phyloP scores from a whole-genome alignment of 2,113 vertebrate species.

The Centropristis striata region DNA sequence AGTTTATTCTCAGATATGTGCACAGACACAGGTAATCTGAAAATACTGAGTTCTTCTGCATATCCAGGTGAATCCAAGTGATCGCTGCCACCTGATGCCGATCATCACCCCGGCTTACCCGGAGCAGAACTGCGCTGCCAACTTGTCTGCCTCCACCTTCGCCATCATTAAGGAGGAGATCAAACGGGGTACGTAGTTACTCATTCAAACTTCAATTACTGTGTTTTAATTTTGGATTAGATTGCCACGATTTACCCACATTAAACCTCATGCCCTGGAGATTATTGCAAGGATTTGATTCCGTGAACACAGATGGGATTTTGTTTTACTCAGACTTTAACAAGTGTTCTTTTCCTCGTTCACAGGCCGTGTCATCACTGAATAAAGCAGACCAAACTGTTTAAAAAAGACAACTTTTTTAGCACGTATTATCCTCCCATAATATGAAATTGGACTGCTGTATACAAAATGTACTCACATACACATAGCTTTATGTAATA shows the following conservation, averaged over 20 bases:
- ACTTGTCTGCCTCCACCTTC: slow-evolving; percentile 92
- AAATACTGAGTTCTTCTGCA: neutral
- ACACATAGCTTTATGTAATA: too few species aligned
- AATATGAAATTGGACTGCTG: too few species aligned
- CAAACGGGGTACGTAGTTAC: slow-evolving; percentile 74
- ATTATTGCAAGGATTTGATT: neutral
- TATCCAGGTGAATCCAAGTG: slow-evolving; percentile 89
- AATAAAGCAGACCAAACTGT: slow-evolving; percentile 96
- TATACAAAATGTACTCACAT: too few species aligned
- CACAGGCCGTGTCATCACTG: slow-evolving; percentile 90
- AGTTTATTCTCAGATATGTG: neutral
- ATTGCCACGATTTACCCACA: neutral
- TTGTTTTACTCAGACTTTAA: neutral
- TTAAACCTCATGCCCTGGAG: neutral
- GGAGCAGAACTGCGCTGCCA: slow-evolving; percentile 95
- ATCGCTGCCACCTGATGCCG: slow-evolving; percentile 95
- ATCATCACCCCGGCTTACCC: slow-evolving; percentile 97
- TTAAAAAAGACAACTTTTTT: slow-evolving; percentile 96
- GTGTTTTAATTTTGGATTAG: neutral
- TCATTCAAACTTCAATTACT: neutral
- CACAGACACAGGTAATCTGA: neutral
- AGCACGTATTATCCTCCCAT: slow-evolving; percentile 90
- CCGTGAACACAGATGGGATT: neutral
- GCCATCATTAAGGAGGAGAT: slow-evolving; percentile 90
- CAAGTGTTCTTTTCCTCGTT: neutral